Evolutionary conservation across 2,113 vertebrate genomes (phyloP).

Genomic region (Aix galericulata): DNA sequence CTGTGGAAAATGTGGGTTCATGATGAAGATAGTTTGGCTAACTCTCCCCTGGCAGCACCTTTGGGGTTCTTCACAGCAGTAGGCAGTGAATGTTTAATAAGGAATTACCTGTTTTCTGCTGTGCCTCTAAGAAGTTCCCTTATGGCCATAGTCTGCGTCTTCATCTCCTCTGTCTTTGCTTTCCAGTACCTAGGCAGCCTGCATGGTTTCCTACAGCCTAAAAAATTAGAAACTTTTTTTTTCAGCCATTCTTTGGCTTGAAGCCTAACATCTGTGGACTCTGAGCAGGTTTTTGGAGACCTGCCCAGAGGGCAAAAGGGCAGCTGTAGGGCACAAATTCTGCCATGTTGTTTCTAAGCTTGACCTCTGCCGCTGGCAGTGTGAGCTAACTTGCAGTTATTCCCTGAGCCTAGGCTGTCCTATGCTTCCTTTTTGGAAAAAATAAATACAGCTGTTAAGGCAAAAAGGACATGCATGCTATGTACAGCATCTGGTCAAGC

Average conservation of each 20-base stretch:
- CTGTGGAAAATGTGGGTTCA: not conserved
- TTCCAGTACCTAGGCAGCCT: not conserved
- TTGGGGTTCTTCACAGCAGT: not conserved
- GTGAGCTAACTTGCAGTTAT: not conserved
- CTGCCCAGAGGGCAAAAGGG: not conserved
- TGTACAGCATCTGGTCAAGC: not conserved
- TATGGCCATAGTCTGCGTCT: not conserved
- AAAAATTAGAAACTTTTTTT: not conserved
- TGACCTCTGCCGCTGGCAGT: not conserved
- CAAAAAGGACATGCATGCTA: not conserved
- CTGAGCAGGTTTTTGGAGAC: not conserved
- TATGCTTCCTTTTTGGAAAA: not conserved
- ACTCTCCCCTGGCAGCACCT: not conserved
- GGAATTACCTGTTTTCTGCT: not conserved
- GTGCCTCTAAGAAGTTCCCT: not conserved
- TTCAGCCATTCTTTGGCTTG: not conserved
- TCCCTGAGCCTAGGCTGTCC: not conserved
- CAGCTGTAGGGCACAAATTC: not conserved
- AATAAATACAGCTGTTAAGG: not conserved
- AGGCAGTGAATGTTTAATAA: not conserved
- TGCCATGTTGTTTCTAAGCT: not conserved
- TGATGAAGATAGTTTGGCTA: not conserved
- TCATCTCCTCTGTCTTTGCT: not conserved
- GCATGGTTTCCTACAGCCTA: not conserved
- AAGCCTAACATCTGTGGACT: not conserved